Evolutionary conservation across 2,113 vertebrate species (phyloP).

Genomic region (Collichthys lucidus): DNA sequence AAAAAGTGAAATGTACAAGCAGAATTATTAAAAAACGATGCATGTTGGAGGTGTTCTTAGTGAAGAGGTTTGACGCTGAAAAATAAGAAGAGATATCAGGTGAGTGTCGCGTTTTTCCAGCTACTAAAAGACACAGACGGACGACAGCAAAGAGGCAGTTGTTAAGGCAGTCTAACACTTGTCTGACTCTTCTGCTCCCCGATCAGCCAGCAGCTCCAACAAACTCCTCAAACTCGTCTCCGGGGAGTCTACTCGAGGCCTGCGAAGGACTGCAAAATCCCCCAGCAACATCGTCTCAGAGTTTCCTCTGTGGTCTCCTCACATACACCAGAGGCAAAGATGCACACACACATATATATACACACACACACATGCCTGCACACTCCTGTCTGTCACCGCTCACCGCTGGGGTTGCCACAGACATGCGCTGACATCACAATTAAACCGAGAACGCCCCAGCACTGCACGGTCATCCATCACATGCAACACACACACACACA

Average conservation of each 20-base stretch:
- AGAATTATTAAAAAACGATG: background rate
- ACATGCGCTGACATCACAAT: constrained; percentile 79
- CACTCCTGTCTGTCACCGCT: constrained; percentile 69
- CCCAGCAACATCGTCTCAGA: constrained; percentile 50
- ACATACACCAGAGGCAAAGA: constrained; percentile 2
- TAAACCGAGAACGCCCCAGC: constrained; percentile 67
- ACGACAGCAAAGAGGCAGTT: background rate
- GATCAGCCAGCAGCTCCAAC: constrained; percentile 7
- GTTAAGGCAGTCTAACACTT: constrained; percentile 43
- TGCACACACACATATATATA: constrained; percentile 15
- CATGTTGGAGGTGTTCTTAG: constrained; percentile 4
- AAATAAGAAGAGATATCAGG: background rate
- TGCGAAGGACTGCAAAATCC: constrained; percentile 12
- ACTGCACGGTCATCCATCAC: constrained; percentile 81
- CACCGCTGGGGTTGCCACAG: constrained; percentile 62
- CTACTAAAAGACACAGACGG: background rate
- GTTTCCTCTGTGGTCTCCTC: background rate
- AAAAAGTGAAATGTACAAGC: background rate
- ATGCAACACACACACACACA: constrained; percentile 31
- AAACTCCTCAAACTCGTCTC: constrained; percentile 53
- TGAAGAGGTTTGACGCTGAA: background rate
- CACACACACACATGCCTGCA: constrained; percentile 17
- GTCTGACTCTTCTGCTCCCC: too few relatives aligned
- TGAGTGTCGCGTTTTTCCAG: background rate
- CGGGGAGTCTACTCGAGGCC: constrained; percentile 7